phyloP scores from a whole-genome alignment of 2,888 invertebrate species.

The Beris chalybata region DNA sequence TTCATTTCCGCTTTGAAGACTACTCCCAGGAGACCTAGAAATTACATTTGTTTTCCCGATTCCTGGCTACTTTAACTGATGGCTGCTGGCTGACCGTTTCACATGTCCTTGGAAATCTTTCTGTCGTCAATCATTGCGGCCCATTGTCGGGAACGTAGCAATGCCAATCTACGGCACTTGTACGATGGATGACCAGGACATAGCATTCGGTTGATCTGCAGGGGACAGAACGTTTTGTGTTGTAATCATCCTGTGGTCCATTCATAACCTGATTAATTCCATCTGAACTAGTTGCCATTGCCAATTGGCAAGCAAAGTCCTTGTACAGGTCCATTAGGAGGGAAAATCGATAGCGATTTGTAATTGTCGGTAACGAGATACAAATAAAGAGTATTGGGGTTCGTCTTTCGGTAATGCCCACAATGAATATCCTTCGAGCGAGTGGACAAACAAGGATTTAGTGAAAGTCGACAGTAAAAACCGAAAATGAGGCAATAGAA shows the following conservation, averaged over 20 bases:
- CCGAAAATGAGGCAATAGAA: constrained; percentile 2
- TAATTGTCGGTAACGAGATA: constrained; percentile 28
- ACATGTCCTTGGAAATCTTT: neutral
- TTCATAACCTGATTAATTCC: constrained; percentile 34
- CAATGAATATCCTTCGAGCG: neutral
- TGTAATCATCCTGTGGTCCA: constrained; percentile 7
- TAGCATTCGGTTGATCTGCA: neutral
- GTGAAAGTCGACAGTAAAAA: constrained; percentile 19
- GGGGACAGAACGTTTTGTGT: constrained; percentile 2
- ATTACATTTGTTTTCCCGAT: neutral
- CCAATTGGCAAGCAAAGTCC: neutral
- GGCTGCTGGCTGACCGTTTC: neutral
- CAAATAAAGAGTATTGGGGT: constrained; percentile 17
- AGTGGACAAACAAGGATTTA: constrained; percentile 27
- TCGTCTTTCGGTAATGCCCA: neutral
- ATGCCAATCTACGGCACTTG: neutral
- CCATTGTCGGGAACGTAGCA: neutral
- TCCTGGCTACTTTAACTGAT: neutral
- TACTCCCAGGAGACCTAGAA: neutral
- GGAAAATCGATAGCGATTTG: constrained; percentile 24
- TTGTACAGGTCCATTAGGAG: neutral
- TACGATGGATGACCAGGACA: too few species aligned
- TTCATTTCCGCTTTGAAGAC: constrained; percentile 13
- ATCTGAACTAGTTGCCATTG: constrained; percentile 27
- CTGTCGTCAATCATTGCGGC: too few species aligned